Evolutionary conservation across 2,113 vertebrate species (phyloP).

Genomic region (Onychorhynchus coronatus): DNA sequence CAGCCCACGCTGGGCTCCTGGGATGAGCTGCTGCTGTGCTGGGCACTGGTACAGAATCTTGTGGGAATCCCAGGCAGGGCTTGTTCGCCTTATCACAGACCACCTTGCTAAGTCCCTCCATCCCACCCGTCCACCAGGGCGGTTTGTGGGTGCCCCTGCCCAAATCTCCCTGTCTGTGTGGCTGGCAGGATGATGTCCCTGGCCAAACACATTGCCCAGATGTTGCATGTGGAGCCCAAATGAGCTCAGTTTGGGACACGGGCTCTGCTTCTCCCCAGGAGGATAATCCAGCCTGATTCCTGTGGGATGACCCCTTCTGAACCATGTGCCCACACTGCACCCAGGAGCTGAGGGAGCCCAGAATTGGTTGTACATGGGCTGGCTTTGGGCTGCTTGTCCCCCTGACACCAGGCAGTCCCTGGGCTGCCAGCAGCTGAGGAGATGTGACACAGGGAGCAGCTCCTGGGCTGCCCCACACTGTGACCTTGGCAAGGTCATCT

Average conservation of each 20-base stretch:
- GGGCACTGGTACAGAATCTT: accelerated
- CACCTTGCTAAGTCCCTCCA: background rate
- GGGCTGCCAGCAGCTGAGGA: background rate
- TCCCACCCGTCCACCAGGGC: too few relatives aligned
- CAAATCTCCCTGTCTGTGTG: accelerated
- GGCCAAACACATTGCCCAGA: background rate
- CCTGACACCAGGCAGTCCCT: background rate
- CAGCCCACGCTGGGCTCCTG: background rate
- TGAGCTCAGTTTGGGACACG: background rate
- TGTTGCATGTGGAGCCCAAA: background rate
- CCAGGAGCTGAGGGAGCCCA: background rate
- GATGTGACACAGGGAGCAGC: accelerated
- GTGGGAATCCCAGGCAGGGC: background rate
- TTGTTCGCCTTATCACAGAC: background rate
- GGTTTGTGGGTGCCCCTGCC: background rate
- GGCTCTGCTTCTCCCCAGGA: background rate
- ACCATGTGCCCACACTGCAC: accelerated
- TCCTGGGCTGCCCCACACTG: accelerated
- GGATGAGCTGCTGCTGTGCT: background rate
- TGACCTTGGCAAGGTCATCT: background rate
- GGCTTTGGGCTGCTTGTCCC: background rate
- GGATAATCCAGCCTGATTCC: background rate
- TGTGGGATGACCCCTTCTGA: background rate
- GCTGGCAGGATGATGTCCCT: background rate
- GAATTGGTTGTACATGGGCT: accelerated